phyloP scores from a whole-genome alignment of 2,113 vertebrate species.

The Setophaga coronata region DNA sequence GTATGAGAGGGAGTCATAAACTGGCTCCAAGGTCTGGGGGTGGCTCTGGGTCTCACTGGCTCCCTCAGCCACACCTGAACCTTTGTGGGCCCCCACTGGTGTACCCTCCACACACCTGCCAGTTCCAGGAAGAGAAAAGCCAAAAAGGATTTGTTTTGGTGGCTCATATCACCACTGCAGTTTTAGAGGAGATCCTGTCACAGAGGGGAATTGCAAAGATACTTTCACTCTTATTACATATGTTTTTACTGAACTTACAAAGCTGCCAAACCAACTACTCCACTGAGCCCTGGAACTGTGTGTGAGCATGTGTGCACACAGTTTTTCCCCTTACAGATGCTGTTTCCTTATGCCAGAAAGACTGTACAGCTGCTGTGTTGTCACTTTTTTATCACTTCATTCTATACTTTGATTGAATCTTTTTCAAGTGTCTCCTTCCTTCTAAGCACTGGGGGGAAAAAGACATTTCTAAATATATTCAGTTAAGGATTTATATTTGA shows the following conservation, averaged over 20 bases:
- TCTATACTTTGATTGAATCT: conserved; percentile 20
- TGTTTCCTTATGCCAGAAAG: background rate
- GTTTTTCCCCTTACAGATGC: background rate
- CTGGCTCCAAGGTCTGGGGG: no score
- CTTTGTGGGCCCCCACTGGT: accelerated
- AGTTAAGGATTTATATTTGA: conserved; percentile 24
- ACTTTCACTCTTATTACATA: background rate
- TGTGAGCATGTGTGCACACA: background rate
- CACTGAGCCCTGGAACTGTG: background rate
- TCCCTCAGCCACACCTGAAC: accelerated
- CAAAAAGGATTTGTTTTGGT: background rate
- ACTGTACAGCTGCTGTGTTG: background rate
- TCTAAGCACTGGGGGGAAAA: background rate
- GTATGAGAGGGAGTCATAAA: background rate
- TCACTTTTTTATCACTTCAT: conserved; percentile 25
- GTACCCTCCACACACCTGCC: background rate
- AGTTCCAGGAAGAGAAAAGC: background rate
- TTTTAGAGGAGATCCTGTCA: background rate
- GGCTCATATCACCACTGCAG: background rate
- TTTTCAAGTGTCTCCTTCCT: conserved; percentile 8
- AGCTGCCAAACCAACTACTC: background rate
- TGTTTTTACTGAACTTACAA: background rate
- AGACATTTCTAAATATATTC: conserved; percentile 15
- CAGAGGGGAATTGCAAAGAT: background rate
- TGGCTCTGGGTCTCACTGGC: background rate